These are phyloP conservation scores for Haliclona indistincta DNA, from an alignment of 37 sponge, comb jelly and placozoan genomes.

Conservation along the genomic window DNA sequence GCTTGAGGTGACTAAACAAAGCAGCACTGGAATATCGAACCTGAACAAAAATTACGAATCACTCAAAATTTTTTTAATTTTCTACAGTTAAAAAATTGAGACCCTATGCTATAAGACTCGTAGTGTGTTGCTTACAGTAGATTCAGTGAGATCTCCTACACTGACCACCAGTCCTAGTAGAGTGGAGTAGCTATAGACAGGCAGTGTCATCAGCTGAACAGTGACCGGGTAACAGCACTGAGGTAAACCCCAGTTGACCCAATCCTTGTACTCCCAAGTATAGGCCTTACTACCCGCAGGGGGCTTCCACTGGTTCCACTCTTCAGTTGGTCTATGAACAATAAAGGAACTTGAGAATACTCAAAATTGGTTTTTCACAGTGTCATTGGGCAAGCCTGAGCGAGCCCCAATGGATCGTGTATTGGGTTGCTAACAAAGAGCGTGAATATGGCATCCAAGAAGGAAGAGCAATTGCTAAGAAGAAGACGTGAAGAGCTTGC, in stretches of 20 bases:
- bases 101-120: too few relatives aligned
- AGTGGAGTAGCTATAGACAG: conserved; percentile 57
- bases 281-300: too few relatives aligned
- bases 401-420: not conserved
- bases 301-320: too few relatives aligned
- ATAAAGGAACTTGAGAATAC: not conserved
- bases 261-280: not conserved
- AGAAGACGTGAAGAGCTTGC: too few relatives aligned
- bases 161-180: conserved; percentile 87
- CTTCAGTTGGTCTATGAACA: not conserved
- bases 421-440: too few relatives aligned
- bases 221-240: conserved; percentile 75
- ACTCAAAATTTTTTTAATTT: too few relatives aligned
- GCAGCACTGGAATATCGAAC: conserved; percentile 66
- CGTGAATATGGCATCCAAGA: too few relatives aligned
- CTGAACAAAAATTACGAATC: conserved; percentile 7
- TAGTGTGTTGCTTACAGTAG: conserved; percentile 85
- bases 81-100: too few relatives aligned
- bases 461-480: too few relatives aligned
- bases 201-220: conserved; percentile 67
- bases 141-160: conserved; percentile 97
- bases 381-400: too few relatives aligned
- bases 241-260: conserved; percentile 60
- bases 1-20: conserved; percentile 52
- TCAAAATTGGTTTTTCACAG: not conserved